Base-by-base conservation (phyloP, 2,888 invertebrate genomes). In the Archips xylosteana region DNA sequence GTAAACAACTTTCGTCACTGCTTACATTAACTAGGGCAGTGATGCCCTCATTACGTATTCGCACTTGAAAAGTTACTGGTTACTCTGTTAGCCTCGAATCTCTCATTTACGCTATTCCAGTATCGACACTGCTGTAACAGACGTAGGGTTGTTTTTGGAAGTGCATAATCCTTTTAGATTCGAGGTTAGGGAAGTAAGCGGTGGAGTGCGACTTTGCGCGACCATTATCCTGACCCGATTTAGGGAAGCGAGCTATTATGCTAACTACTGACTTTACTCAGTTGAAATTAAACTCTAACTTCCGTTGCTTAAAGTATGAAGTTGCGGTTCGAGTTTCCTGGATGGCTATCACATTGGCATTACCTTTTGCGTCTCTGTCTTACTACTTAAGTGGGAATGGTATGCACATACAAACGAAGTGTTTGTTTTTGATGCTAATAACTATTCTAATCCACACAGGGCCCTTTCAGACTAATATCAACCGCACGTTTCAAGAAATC, bases 21-120 rank as follows among this genome's bases (percentile, higher is more conserved):
- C 70, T 61, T 54, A 54, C 69, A 51, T 65, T 45, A 69, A 54
- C 15, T 54, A 36, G 63, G 49, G 54, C 36, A 74, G 60, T 74
- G 70, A 70, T 68, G 63, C 51, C 23, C 60, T 36, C 65, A 70
- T 70, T 74, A 70, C 65, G 64, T 64, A 74, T 74, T 70, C 74
- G 42, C 74, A 70, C 59, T 65, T 36, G 59, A 64, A 70, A 70
- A 70, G 32, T 57, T 10, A 57, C 32, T 32, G 10, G 57, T 32
- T 32, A 57, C 57, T 12, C 32, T 57, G 1, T 10, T 10, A 32
- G 12, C 57, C 57, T 13, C 10, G 9, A 32, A 57, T 32, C 32
- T 57, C 23, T 32, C 32, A 12, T 4, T 32, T 3, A 32, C 13
- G 57, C 2, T 2, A 3, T 12, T 57, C 32, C 57, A 57, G 12